phyloP scores from a whole-genome alignment of 2,797 vertebrate genomes.

The Tapirus indicus region DNA sequence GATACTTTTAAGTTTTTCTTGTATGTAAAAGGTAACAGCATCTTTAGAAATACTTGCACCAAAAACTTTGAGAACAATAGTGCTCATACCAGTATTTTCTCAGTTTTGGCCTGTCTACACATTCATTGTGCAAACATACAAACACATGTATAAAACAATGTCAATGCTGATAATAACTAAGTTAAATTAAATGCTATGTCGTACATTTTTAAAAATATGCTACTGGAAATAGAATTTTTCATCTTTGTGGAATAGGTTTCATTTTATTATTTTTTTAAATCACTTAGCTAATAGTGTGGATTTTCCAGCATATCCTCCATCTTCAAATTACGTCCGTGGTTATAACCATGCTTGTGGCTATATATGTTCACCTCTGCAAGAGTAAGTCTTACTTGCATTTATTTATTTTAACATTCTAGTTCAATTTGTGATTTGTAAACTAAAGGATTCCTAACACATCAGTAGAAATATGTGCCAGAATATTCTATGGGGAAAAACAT shows the following conservation, averaged over 20 bases:
- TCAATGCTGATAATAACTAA: not conserved
- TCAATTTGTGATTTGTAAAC: slow-evolving; percentile 20
- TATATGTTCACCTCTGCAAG: slow-evolving; percentile 83
- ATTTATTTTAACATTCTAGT: slow-evolving; percentile 40
- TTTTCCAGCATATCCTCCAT: slow-evolving; percentile 80
- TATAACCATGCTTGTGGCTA: slow-evolving; percentile 86
- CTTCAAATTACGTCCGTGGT: slow-evolving; percentile 82
- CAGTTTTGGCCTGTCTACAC: not conserved
- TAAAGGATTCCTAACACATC: not conserved
- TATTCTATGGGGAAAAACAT: not conserved
- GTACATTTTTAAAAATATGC: not conserved
- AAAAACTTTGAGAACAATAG: not conserved
- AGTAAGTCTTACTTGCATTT: slow-evolving; percentile 80
- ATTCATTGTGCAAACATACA: not conserved
- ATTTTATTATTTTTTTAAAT: slow-evolving; percentile 37
- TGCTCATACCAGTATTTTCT: not conserved
- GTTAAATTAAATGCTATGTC: not conserved
- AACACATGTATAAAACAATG: not conserved
- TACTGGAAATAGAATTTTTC: slow-evolving; percentile 17
- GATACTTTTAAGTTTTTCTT: not conserved
- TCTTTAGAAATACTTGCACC: slow-evolving; percentile 15
- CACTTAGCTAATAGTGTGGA: slow-evolving; percentile 84
- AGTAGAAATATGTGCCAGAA: slow-evolving; percentile 7
- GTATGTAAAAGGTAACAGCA: not conserved
- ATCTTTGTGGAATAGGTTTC: slow-evolving; percentile 27